These are phyloP conservation scores for Heliconius nattereri DNA, from an alignment of 1,140 invertebrate species.

Conservation along the genomic window DNA sequence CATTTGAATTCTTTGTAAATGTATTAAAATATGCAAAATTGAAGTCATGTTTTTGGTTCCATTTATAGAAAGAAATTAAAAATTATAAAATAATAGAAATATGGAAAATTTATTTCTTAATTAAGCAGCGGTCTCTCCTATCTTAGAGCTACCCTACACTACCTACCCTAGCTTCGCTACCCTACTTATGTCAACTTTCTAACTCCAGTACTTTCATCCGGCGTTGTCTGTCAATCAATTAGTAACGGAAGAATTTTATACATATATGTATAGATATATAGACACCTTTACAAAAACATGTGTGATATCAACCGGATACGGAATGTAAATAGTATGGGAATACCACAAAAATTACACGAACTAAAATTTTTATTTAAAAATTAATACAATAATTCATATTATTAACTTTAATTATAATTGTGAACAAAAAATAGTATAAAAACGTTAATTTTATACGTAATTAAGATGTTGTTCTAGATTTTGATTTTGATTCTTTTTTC, in stretches of 20 bases:
- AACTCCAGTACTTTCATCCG: no score
- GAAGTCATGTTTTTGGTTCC: no score
- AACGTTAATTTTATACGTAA: neutral
- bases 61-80: no score
- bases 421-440: neutral
- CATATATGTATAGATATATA: neutral
- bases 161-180: no score
- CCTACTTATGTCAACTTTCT: no score
- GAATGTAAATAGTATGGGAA: neutral
- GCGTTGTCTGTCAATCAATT: neutral
- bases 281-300: neutral
- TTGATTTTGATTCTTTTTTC: neutral
- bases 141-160: no score
- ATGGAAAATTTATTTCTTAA: no score
- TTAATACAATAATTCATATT: neutral
- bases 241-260: neutral
- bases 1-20: no score
- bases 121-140: no score
- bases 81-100: no score
- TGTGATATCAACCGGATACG: slow-evolving; percentile 5
- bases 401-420: neutral
- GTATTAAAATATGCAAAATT: no score
- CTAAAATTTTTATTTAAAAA: neutral
- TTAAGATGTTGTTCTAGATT: neutral
- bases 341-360: neutral